Evolutionary conservation across 2,113 vertebrate species (phyloP).

Genomic region (Eretmochelys imbricata): DNA sequence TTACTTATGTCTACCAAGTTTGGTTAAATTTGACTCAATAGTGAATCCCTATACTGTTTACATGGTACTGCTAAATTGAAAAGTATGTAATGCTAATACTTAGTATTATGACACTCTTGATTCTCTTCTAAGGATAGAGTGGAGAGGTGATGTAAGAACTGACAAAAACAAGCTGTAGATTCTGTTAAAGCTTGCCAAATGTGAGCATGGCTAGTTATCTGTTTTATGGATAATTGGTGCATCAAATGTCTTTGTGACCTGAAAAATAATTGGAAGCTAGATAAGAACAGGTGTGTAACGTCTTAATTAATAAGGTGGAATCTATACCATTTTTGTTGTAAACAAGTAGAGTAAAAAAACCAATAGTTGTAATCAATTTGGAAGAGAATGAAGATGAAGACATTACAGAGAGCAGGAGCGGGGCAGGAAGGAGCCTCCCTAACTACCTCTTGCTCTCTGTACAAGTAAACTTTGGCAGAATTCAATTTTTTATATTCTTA

Average conservation of each 20-base stretch:
- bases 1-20: neutral
- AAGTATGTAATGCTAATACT: neutral
- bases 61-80: neutral
- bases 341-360: neutral
- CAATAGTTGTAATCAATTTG: neutral
- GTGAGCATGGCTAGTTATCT: neutral
- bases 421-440: too few relatives aligned
- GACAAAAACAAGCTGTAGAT: neutral
- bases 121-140: neutral
- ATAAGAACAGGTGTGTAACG: neutral
- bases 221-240: neutral
- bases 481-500: too few relatives aligned
- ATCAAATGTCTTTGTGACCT: neutral
- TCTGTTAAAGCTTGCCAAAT: neutral
- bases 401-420: too few relatives aligned
- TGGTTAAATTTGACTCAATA: neutral
- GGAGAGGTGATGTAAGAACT: neutral
- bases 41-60: neutral
- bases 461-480: too few relatives aligned
- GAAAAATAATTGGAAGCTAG: neutral
- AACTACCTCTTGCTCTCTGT: too few relatives aligned
- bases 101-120: neutral
- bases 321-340: neutral
- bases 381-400: neutral
- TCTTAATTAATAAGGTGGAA: neutral